Evolutionary conservation across 2,797 vertebrate genomes (phyloP).

Genomic region (Mionectes olivaceus): DNA sequence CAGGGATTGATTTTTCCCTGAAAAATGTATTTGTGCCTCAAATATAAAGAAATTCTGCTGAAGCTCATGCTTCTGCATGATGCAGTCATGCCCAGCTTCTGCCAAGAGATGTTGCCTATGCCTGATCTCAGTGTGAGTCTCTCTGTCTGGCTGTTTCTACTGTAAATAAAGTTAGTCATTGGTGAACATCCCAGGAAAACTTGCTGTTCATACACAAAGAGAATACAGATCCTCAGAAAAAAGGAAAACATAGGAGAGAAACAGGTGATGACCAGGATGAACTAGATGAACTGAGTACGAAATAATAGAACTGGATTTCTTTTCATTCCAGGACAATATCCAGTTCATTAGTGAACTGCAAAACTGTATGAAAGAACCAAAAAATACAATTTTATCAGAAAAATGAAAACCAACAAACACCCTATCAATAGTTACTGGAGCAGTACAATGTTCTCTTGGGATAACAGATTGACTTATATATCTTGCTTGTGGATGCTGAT

Average conservation of each 20-base stretch:
- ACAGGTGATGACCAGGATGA: background rate
- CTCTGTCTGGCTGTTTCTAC: slow-evolving; percentile 38
- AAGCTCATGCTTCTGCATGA: background rate
- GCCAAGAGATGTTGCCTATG: slow-evolving; percentile 31
- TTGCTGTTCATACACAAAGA: background rate
- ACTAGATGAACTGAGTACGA: background rate
- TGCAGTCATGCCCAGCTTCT: background rate
- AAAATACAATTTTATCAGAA: background rate
- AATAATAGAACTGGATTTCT: background rate
- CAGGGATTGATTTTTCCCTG: background rate
- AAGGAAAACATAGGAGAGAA: background rate
- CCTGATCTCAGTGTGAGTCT: background rate
- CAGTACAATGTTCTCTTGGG: background rate
- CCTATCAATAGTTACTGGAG: background rate
- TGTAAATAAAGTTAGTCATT: slow-evolving; percentile 34
- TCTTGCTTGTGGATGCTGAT: background rate
- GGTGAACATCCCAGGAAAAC: background rate
- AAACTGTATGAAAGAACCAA: background rate
- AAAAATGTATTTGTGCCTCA: background rate
- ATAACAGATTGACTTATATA: background rate
- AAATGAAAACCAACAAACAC: background rate
- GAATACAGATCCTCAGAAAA: background rate
- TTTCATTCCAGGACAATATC: background rate
- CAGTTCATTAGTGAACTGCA: background rate
- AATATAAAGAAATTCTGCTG: slow-evolving; percentile 19